phyloP scores from a whole-genome alignment of 2,113 vertebrate species.

The Smithornis capensis region DNA sequence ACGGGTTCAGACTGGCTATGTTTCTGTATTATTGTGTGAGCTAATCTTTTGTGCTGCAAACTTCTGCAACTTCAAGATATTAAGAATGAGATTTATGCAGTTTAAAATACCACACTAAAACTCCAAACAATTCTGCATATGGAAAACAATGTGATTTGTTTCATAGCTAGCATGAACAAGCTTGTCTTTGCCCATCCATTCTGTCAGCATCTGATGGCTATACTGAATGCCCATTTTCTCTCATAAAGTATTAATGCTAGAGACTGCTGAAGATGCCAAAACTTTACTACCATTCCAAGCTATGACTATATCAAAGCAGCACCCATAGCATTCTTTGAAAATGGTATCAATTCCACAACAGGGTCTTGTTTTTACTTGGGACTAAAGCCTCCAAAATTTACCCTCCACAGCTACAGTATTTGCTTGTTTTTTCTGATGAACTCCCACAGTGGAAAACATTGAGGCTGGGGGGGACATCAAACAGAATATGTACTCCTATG shows the following conservation, averaged over 20 bases:
- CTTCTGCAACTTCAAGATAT: not conserved
- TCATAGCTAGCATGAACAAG: not conserved
- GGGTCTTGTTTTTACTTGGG: not conserved
- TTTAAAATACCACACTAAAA: not conserved
- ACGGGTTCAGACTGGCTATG: rapidly evolving
- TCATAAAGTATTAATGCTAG: not conserved
- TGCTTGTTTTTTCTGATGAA: not conserved
- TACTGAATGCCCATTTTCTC: not conserved
- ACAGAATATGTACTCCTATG: not conserved
- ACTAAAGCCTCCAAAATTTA: not conserved
- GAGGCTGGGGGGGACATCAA: not conserved
- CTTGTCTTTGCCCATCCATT: not conserved
- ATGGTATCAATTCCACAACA: not conserved
- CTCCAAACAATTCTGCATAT: not conserved
- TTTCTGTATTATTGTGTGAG: not conserved
- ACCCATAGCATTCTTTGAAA: not conserved
- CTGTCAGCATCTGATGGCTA: not conserved
- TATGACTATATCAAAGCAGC: not conserved
- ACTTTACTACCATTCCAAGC: not conserved
- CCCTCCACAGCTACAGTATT: not conserved
- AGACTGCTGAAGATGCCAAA: not conserved
- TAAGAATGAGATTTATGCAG: not conserved
- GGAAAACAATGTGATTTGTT: not conserved
- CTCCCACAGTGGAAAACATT: not conserved
- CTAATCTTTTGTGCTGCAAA: not conserved